phyloP scores from a whole-genome alignment of 1,140 invertebrate species.

The Cataglyphis hispanica region DNA sequence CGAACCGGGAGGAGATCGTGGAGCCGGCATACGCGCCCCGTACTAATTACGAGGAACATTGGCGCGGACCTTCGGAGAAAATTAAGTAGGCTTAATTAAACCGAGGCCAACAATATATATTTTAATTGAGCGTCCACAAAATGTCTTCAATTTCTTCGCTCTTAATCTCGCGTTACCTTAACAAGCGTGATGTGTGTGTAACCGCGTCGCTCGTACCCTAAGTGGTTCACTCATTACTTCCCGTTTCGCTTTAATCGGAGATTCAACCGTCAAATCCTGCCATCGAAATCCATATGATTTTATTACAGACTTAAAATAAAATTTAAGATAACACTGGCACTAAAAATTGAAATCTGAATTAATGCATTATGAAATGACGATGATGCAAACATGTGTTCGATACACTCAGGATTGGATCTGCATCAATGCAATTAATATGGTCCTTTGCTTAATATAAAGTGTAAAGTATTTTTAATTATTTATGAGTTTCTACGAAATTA shows the following conservation, averaged over 20 bases:
- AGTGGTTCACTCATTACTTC: slow-evolving; percentile 52
- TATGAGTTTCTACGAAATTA: too few relatives aligned
- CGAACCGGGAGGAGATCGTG: slow-evolving; percentile 70
- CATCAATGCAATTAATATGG: background rate
- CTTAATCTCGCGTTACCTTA: slow-evolving; percentile 53
- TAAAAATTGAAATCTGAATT: background rate
- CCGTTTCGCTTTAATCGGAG: slow-evolving; percentile 20
- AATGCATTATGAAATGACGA: slow-evolving; percentile 22
- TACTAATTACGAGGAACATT: slow-evolving; percentile 84
- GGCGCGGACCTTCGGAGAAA: slow-evolving; percentile 78
- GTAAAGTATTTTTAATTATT: too few relatives aligned
- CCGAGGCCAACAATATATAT: slow-evolving; percentile 81
- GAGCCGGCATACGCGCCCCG: slow-evolving; percentile 79
- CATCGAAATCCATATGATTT: background rate
- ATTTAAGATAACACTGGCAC: slow-evolving; percentile 10
- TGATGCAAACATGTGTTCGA: slow-evolving; percentile 3
- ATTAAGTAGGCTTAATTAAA: slow-evolving; percentile 85
- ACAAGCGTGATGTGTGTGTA: slow-evolving; percentile 66
- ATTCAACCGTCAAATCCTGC: background rate
- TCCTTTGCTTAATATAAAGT: background rate
- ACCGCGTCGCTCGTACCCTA: slow-evolving; percentile 44
- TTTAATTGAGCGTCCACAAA: slow-evolving; percentile 73
- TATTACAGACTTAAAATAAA: slow-evolving; percentile 1
- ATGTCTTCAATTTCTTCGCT: slow-evolving; percentile 52
- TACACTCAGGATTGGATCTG: background rate